Evolutionary conservation across 2,888 invertebrate species (phyloP).

Genomic region (Synergus umbraculus): DNA sequence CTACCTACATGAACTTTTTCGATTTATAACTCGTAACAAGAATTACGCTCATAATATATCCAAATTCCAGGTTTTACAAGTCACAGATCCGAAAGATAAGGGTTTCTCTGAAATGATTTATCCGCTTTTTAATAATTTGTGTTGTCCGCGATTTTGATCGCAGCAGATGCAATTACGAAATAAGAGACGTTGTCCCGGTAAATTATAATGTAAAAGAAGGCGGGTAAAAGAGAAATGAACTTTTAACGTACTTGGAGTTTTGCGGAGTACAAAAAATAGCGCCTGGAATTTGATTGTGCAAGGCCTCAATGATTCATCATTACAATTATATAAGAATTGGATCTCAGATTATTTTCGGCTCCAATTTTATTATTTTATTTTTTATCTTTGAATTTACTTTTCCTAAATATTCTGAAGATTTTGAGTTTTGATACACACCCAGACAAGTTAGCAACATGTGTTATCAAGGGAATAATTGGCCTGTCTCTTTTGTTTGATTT

Average conservation of each 20-base stretch:
- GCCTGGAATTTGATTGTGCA: not conserved
- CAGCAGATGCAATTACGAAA: not conserved
- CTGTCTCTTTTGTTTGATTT: not conserved
- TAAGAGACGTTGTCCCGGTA: not conserved
- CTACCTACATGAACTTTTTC: not conserved
- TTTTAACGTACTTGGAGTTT: not conserved
- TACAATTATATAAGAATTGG: not conserved
- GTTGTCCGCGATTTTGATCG: not conserved
- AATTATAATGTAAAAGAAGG: constrained; percentile 4
- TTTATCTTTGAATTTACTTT: no score
- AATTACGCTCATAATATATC: constrained; percentile 14
- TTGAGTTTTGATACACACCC: not conserved
- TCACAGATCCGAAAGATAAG: constrained; percentile 14
- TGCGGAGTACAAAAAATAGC: not conserved
- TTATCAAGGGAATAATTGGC: not conserved
- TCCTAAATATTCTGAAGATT: not conserved
- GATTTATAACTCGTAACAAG: not conserved
- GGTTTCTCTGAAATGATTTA: constrained; percentile 14
- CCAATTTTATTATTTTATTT: no score
- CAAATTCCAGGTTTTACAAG: constrained; percentile 17
- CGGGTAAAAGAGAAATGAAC: not conserved
- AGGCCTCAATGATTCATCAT: not conserved
- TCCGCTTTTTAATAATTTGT: not conserved
- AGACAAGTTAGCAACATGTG: not conserved
- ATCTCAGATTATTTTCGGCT: not conserved